Conservation (phyloP, 2,113 vertebrate species). For the Cheirogaleus medius region DNA sequence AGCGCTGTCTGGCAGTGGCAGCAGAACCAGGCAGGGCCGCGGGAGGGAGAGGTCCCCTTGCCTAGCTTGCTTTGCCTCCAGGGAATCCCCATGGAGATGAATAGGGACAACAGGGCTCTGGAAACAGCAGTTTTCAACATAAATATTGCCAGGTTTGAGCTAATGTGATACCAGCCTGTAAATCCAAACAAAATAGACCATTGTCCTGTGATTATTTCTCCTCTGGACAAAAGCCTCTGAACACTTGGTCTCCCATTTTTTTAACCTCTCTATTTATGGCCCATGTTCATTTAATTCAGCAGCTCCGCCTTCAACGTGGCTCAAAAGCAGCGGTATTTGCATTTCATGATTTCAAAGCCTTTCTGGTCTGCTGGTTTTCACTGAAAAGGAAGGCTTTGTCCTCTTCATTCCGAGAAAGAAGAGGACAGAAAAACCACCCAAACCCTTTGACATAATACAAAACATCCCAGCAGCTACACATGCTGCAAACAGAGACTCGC, state of each 20-base stretch:
- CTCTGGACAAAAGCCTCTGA: slow-evolving; percentile 70
- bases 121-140: slow-evolving; percentile 57
- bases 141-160: slow-evolving; percentile 73
- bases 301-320: not conserved
- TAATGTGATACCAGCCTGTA: slow-evolving; percentile 72
- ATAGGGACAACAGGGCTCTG: slow-evolving; percentile 39
- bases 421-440: slow-evolving; percentile 57
- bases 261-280: slow-evolving; percentile 75
- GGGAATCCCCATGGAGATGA: slow-evolving; percentile 58
- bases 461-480: not conserved
- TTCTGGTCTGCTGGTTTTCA: slow-evolving; percentile 46
- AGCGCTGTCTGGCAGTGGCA: not conserved
- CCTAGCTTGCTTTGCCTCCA: not conserved
- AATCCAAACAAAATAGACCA: slow-evolving; percentile 75
- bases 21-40: slow-evolving; percentile 42
- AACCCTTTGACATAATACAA: slow-evolving; percentile 35
- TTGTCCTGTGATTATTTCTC: slow-evolving; percentile 72
- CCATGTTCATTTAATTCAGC: slow-evolving; percentile 52
- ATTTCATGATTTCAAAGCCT: slow-evolving; percentile 63
- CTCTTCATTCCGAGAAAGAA: slow-evolving; percentile 42
- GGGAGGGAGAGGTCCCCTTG: not conserved
- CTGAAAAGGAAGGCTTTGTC: slow-evolving; percentile 68
- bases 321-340: slow-evolving; percentile 59
- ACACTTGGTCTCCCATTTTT: slow-evolving; percentile 70
- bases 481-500: not conserved